A percentile compares a stretch with the other conserved stretches of the same genome.
Conservation (phyloP, 2,888 invertebrate genomes). For the Andrena bucephala region DNA sequence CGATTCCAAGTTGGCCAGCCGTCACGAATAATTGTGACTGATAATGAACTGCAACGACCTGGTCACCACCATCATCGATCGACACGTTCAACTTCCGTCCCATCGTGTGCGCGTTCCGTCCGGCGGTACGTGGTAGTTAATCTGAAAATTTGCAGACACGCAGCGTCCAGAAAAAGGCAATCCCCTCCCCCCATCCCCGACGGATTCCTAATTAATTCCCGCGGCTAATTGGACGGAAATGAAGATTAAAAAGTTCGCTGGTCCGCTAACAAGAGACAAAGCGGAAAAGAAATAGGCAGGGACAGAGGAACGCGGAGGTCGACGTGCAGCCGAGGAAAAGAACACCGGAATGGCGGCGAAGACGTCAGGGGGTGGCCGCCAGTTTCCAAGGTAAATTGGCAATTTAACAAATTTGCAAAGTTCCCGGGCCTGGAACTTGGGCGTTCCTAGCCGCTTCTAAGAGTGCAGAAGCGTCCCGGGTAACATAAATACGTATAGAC, state of each 20-base stretch:
- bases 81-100: background rate
- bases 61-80: background rate
- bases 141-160: slow-evolving; percentile 1
- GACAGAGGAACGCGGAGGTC: slow-evolving; percentile 56
- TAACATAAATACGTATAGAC: slow-evolving; percentile 53
- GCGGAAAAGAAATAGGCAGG: slow-evolving; percentile 63
- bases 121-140: slow-evolving; percentile 1
- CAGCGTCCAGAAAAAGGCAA: background rate
- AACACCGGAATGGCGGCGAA: slow-evolving; percentile 51
- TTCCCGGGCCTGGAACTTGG: slow-evolving; percentile 78
- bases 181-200: slow-evolving; percentile 1
- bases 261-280: slow-evolving; percentile 77
- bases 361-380: slow-evolving; percentile 71
- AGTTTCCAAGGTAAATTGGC: slow-evolving; percentile 84
- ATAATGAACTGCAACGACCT: background rate
- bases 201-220: slow-evolving; percentile 80
- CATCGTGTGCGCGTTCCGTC: background rate
- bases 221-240: slow-evolving; percentile 82
- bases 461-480: slow-evolving; percentile 51
- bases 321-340: slow-evolving; percentile 37
- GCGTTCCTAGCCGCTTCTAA: slow-evolving; percentile 57
- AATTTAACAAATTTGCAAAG: slow-evolving; percentile 84
- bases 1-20: background rate
- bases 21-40: background rate
- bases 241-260: slow-evolving; percentile 81